phyloP scores from a whole-genome alignment of 2,113 vertebrate genomes.

The Tauraco erythrolophus region DNA sequence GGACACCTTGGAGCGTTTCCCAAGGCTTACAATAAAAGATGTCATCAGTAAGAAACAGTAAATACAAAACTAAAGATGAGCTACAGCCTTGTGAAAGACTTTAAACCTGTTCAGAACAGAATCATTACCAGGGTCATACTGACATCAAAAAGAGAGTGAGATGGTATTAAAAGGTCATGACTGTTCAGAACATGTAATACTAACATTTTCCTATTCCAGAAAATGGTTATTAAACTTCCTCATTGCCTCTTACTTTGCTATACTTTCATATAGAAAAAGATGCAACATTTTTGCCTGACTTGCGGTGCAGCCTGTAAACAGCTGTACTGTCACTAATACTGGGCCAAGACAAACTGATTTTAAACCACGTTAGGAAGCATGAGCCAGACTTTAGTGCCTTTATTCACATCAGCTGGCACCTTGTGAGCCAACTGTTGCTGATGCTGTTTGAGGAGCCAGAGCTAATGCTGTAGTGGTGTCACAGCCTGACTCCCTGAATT shows the following conservation, averaged over 20 bases:
- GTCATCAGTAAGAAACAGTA: background rate
- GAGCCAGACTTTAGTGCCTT: background rate
- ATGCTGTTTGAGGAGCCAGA: background rate
- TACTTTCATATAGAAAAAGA: background rate
- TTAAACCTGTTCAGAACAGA: background rate
- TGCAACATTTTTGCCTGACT: background rate
- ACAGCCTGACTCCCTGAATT: background rate
- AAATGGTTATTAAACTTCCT: background rate
- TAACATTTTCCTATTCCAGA: background rate
- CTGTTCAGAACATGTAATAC: background rate
- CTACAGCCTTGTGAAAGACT: background rate
- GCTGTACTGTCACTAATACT: background rate
- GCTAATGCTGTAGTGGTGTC: background rate
- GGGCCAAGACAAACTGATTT: background rate
- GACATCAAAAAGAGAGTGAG: background rate
- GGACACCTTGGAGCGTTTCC: background rate
- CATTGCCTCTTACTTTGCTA: background rate
- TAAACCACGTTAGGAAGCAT: accelerated
- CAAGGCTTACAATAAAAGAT: background rate
- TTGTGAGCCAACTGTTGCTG: background rate
- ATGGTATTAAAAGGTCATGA: background rate
- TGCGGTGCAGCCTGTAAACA: background rate
- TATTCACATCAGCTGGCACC: background rate
- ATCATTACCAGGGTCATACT: background rate
- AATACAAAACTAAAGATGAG: background rate